These are phyloP conservation scores for Cordilura impudica DNA, from an alignment of 2,888 invertebrate genomes.

Conservation along the genomic window DNA sequence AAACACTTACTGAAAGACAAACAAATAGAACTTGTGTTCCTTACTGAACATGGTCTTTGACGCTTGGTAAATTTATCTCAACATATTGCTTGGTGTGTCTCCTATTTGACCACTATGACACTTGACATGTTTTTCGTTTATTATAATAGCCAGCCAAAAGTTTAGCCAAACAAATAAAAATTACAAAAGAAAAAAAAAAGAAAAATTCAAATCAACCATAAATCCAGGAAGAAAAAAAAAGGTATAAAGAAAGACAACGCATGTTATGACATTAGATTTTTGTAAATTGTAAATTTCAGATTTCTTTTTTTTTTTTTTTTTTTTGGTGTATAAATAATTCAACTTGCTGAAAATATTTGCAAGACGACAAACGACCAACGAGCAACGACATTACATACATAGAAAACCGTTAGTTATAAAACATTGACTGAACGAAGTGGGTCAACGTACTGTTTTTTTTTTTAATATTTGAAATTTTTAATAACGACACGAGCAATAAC, in stretches of 20 bases:
- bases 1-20: constrained; percentile 6
- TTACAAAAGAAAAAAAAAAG: constrained; percentile 41
- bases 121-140: constrained; percentile 61
- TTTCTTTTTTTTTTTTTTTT: not conserved
- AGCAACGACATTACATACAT: constrained; percentile 33
- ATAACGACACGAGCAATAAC: constrained; percentile 32
- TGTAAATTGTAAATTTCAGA: too few species aligned
- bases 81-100: constrained; percentile 44
- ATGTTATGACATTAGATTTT: constrained; percentile 55
- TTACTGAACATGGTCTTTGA: constrained; percentile 46
- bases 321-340: constrained; percentile 53
- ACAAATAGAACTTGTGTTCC: constrained; percentile 35
- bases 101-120: constrained; percentile 60
- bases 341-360: constrained; percentile 47
- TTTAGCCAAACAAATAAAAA: constrained; percentile 8
- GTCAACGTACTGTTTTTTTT: constrained; percentile 45
- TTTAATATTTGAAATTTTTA: constrained; percentile 51
- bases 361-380: constrained; percentile 5
- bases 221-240: constrained; percentile 15
- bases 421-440: constrained; percentile 53
- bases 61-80: constrained; percentile 56
- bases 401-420: constrained; percentile 57
- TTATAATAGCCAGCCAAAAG: constrained; percentile 22
- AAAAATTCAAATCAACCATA: constrained; percentile 40
- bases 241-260: constrained; percentile 21